Evolutionary conservation across 2,888 invertebrate species (phyloP).

Genomic region (Hydraecia micacea): DNA sequence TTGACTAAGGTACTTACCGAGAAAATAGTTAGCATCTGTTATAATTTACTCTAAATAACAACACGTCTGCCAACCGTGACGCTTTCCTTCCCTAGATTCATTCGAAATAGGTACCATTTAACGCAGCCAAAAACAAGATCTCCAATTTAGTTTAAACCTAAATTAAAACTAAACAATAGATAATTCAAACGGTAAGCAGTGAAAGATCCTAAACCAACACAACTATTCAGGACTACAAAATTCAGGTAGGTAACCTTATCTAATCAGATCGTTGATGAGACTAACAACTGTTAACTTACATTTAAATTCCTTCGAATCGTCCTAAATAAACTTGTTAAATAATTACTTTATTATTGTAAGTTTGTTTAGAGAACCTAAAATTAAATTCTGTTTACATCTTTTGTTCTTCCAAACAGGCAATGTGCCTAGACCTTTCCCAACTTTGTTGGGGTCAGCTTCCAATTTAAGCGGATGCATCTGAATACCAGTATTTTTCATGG

Average conservation of each 20-base stretch:
- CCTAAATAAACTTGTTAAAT: constrained; percentile 56
- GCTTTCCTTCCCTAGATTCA: background rate
- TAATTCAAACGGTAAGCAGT: constrained; percentile 52
- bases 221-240: constrained; percentile 61
- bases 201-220: constrained; percentile 62
- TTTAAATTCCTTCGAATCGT: constrained; percentile 60
- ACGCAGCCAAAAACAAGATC: constrained; percentile 28
- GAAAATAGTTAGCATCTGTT: background rate
- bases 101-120: background rate
- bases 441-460: background rate
- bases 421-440: background rate
- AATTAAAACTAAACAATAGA: constrained; percentile 59
- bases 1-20: too few species aligned
- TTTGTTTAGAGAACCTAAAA: constrained; percentile 15
- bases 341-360: constrained; percentile 42
- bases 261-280: constrained; percentile 66
- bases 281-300: constrained; percentile 52
- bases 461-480: background rate
- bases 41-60: constrained; percentile 5
- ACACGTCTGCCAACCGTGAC: background rate
- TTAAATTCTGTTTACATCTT: constrained; percentile 25
- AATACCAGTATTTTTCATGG: too few species aligned
- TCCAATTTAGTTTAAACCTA: constrained; percentile 30
- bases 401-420: background rate
- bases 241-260: constrained; percentile 65